Percentiles rank a stretch among this genome's conserved stretches.
Conservation (phyloP, 2,797 vertebrate species). For the Syncerus caffer region DNA sequence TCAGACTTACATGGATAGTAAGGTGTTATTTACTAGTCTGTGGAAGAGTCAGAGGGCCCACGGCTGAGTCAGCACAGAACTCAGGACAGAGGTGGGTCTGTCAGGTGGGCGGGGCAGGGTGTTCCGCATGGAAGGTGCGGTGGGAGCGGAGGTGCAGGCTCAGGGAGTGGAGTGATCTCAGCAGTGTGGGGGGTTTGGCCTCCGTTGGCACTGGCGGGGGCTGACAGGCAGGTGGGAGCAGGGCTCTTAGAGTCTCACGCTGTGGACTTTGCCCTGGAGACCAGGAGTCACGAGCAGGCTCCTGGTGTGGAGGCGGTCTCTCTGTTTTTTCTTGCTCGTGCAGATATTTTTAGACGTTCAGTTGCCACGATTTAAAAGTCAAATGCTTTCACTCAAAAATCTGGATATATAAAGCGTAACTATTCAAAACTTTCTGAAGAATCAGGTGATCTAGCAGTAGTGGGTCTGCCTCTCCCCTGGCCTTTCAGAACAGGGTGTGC, state of each 20-base stretch:
- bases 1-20: not conserved
- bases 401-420: not conserved
- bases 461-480: not conserved
- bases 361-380: not conserved
- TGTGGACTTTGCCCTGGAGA: not conserved
- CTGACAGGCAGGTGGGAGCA: not conserved
- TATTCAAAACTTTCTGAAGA: not conserved
- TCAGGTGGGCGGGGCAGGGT: not conserved
- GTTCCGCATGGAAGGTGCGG: not conserved
- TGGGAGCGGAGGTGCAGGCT: not conserved
- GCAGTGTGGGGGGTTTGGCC: not conserved
- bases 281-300: not conserved
- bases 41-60: not conserved
- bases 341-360: not conserved
- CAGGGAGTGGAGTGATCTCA: not conserved
- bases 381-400: not conserved
- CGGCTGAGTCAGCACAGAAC: not conserved
- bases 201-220: rapidly evolving
- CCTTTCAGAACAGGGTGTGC: not conserved
- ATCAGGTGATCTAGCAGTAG: not conserved
- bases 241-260: not conserved
- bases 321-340: not conserved
- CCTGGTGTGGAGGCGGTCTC: not conserved
- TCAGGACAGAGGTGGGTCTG: not conserved
- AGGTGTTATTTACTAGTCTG: not conserved